Percentiles rank a stretch among this genome's conserved stretches.
Evolutionary conservation across 2,888 invertebrate genomes (phyloP).

Genomic region (Melikaiella ostensackeni): DNA sequence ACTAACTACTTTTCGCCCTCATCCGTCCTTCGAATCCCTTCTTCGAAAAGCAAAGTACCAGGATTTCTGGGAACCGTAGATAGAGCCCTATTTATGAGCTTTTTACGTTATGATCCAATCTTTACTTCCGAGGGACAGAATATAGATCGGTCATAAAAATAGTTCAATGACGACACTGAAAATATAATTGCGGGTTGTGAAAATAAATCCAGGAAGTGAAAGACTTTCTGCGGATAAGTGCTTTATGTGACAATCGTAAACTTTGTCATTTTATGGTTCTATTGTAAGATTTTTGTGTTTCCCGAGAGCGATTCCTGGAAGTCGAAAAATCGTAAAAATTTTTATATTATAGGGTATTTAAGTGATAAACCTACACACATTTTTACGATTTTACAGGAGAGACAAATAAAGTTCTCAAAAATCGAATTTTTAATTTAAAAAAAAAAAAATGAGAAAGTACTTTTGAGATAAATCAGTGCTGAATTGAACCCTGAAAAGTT

Average conservation of each 20-base stretch:
- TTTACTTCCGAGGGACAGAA: constrained; percentile 6
- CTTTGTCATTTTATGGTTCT: not conserved
- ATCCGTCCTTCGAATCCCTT: constrained; percentile 17
- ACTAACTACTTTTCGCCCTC: constrained; percentile 26
- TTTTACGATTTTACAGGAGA: no score
- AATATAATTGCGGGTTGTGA: not conserved
- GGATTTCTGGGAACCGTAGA: not conserved
- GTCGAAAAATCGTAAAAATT: not conserved
- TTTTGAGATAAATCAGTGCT: no score
- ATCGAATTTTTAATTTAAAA: no score
- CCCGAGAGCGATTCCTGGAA: no score
- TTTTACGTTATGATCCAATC: constrained; percentile 32
- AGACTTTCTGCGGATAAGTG: not conserved
- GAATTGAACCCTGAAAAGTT: no score
- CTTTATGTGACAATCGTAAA: not conserved
- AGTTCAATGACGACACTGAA: not conserved
- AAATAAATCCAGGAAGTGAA: not conserved
- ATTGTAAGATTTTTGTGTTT: not conserved
- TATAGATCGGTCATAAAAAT: not conserved
- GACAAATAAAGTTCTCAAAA: no score
- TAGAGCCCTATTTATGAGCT: constrained; percentile 15
- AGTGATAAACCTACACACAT: no score
- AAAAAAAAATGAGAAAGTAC: no score
- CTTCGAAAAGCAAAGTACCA: constrained; percentile 26
- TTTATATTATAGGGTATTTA: no score